Conservation (phyloP, 2,888 invertebrate species). For the Pollenia angustigena region DNA sequence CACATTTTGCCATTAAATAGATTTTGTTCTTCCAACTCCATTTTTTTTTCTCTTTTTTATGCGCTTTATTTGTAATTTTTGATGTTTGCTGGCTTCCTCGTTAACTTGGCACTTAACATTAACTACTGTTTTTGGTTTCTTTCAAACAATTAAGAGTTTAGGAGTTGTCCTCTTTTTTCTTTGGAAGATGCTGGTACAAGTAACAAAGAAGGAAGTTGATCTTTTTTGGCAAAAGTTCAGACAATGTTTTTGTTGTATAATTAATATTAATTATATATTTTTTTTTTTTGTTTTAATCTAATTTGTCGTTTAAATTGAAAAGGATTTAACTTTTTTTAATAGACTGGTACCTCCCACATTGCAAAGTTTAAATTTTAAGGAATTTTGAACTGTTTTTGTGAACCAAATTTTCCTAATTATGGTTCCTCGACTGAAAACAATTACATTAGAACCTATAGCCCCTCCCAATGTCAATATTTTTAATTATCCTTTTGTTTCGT, state of each 20-base stretch:
- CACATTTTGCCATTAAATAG: slow-evolving; percentile 67
- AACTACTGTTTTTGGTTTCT: slow-evolving; percentile 69
- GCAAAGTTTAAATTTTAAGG: too few species aligned
- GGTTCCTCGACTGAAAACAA: too few species aligned
- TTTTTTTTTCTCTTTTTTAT: slow-evolving; percentile 17
- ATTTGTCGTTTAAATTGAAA: neutral
- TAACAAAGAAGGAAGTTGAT: slow-evolving; percentile 17
- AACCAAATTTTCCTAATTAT: too few species aligned
- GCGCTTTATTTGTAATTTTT: slow-evolving; percentile 46
- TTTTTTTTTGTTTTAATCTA: neutral
- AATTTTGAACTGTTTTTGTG: too few species aligned
- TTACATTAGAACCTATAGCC: too few species aligned
- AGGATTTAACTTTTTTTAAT: neutral
- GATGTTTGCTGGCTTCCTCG: slow-evolving; percentile 65
- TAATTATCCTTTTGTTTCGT: too few species aligned
- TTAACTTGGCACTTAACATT: slow-evolving; percentile 72
- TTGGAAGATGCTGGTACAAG: slow-evolving; percentile 27
- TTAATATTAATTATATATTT: slow-evolving; percentile 65
- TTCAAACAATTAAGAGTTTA: slow-evolving; percentile 64
- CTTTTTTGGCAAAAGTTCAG: slow-evolving; percentile 65
- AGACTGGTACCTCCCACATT: neutral
- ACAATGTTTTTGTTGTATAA: slow-evolving; percentile 56
- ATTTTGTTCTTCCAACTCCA: slow-evolving; percentile 49
- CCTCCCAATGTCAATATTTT: too few species aligned
- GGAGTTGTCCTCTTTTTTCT: slow-evolving; percentile 35